Evolutionary conservation across 2,888 invertebrate genomes (phyloP), one percentile per base, ranked within the genome.

Genomic region (Diarsia mendica): DNA sequence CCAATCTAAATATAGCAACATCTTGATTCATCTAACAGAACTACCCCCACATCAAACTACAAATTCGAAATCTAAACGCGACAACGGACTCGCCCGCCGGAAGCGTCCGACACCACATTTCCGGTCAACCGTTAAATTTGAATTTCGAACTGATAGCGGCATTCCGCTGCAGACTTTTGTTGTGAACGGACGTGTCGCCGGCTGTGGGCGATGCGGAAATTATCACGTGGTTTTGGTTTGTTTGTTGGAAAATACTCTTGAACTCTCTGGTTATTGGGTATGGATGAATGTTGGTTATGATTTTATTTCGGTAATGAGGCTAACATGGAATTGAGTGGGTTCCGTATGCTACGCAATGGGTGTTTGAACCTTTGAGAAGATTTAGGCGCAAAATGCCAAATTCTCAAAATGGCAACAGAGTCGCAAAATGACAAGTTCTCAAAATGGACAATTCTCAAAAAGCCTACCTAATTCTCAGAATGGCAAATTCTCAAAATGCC

Each of bases 61-160:
- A 79, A 82, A 81, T 76, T 87, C 85, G 76, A 85, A 86, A 83
- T 85, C 88, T 85, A 87, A 89, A 85, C 87, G 84, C 87, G 79
- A 82, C 87, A 89, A 88, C 87, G 87, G 89, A 85, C 88, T 86
- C 80, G 72, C 82, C 85, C 85, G 91, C 92, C 92, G 95, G 95
- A 94, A 80, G 87, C 89, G 83, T 85, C 91, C 88, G 93, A 92
- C 93, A 90, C 89, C 91, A 90, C 92, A 92, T 94, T 93, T 95
- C 95, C 95, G 95, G 95, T 95, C 94, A 95, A 90, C 91, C 91
- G 95, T 92, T 94, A 94, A 95, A 96, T 96, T 95, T 95, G 94
- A 94, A 96, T 95, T 94, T 93, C 91, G 93, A 94, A 94, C 92
- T 89, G 93, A 91, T 95, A 95, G 89, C 93, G 90, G 67, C 93